A percentile compares a stretch with the other conserved stretches of the same genome.
These are phyloP conservation scores for Drosophila pruinosa DNA, from an alignment of 1,140 invertebrate genomes.

Conservation along the genomic window DNA sequence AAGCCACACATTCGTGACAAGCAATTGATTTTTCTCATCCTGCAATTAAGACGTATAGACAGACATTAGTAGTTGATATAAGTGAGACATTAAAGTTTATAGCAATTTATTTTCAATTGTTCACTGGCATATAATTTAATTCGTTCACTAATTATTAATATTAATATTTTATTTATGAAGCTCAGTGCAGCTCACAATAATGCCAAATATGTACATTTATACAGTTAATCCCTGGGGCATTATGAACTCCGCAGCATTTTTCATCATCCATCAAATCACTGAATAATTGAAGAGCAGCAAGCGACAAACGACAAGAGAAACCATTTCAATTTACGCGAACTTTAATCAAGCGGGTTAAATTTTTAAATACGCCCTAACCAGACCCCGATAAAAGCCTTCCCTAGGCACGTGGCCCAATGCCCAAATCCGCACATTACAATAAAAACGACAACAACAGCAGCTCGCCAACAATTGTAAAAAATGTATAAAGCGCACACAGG, in stretches of 20 bases:
- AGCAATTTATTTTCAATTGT: background rate
- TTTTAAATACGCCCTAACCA: slow-evolving; percentile 41
- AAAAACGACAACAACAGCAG: slow-evolving; percentile 9
- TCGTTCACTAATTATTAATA: slow-evolving; percentile 3
- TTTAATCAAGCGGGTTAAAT: slow-evolving; percentile 53
- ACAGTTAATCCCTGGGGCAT: background rate
- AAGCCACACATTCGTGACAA: slow-evolving; percentile 96
- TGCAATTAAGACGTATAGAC: slow-evolving; percentile 75
- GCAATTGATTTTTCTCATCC: slow-evolving; percentile 96
- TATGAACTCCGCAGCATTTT: slow-evolving; percentile 15
- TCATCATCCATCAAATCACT: slow-evolving; percentile 26
- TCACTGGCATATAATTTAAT: background rate
- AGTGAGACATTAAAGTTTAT: background rate
- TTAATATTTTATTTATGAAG: slow-evolving; percentile 14
- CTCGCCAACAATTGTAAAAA: slow-evolving; percentile 59
- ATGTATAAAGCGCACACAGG: slow-evolving; percentile 65
- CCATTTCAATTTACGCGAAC: slow-evolving; percentile 28
- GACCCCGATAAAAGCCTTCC: slow-evolving; percentile 18
- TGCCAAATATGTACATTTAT: background rate
- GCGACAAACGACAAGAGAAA: slow-evolving; percentile 37
- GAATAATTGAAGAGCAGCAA: slow-evolving; percentile 39
- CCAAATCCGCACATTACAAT: slow-evolving; percentile 60
- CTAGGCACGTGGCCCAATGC: slow-evolving; percentile 56
- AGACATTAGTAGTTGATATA: background rate
- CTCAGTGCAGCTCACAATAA: background rate